phyloP scores from a whole-genome alignment of 2,797 vertebrate species.

The Cercopithecus neglectus region DNA sequence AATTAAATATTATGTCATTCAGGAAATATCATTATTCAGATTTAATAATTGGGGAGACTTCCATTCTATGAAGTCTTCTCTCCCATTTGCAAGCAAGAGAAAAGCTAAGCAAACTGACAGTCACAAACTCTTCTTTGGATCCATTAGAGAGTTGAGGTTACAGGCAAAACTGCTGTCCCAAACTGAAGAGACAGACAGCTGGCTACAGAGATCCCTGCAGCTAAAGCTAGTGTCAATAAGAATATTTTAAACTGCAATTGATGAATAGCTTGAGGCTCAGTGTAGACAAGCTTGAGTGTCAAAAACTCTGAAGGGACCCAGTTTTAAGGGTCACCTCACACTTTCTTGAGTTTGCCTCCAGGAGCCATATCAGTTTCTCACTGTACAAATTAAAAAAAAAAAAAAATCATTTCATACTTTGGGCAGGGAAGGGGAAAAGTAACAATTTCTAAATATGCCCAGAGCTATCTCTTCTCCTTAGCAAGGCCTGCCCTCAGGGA shows the following conservation, averaged over 20 bases:
- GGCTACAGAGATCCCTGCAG: background rate
- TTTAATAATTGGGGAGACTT: background rate
- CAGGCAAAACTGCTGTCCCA: background rate
- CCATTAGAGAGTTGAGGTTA: background rate
- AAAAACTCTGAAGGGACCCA: background rate
- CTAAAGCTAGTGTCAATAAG: background rate
- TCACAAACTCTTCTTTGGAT: background rate
- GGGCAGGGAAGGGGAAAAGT: background rate
- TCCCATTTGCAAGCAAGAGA: background rate
- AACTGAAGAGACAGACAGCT: background rate
- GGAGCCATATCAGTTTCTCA: background rate
- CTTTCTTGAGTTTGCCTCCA: background rate
- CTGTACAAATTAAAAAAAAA: background rate
- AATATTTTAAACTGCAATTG: background rate
- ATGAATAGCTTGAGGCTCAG: background rate
- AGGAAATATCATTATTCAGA: background rate
- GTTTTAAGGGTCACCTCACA: background rate
- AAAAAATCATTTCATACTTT: background rate
- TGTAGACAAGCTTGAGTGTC: too few relatives aligned
- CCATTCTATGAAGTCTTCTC: background rate
- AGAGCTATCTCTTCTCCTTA: background rate
- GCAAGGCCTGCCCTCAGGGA: background rate
- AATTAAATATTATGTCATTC: background rate
- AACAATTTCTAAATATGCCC: background rate
- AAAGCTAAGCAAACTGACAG: background rate